A percentile compares a stretch with the other conserved stretches of the same genome.
These are phyloP conservation scores for Blennius ocellaris DNA, from an alignment of 2,113 vertebrate species.

Conservation along the genomic window DNA sequence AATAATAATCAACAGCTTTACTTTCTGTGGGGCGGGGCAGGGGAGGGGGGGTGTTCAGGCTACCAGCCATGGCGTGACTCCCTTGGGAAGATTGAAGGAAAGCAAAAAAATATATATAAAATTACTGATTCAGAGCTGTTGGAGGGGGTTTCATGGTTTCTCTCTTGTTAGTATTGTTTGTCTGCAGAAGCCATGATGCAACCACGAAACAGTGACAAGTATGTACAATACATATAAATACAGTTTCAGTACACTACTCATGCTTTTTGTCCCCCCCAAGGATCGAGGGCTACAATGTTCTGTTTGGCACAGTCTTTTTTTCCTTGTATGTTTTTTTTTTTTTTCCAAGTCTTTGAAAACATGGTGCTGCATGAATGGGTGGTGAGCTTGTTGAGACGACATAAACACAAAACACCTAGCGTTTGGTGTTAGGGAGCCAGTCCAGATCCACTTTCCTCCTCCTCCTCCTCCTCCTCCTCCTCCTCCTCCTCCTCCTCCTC, in stretches of 20 bases:
- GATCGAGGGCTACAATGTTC: conserved; percentile 61
- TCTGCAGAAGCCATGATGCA: conserved; percentile 72
- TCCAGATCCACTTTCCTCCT: conserved; percentile 71
- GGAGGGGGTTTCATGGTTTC: conserved; percentile 7
- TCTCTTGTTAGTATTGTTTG: conserved; percentile 65
- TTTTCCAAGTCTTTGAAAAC: conserved; percentile 83
- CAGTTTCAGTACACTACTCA: conserved; percentile 84
- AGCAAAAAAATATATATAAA: conserved; percentile 49
- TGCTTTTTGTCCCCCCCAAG: conserved; percentile 81
- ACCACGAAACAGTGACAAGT: conserved; percentile 84
- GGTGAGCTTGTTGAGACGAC: conserved; percentile 74
- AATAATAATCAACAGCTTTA: conserved; percentile 68
- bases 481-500: conserved; percentile 38
- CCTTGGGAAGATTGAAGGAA: conserved; percentile 89
- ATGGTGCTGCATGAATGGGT: conserved; percentile 66
- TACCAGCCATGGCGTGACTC: conserved; percentile 99
- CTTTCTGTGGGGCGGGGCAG: conserved; percentile 65
- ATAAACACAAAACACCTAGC: conserved; percentile 73
- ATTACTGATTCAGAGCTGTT: conserved; percentile 73
- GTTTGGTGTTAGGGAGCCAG: conserved; percentile 75
- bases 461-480: conserved; percentile 50
- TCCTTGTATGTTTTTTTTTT: conserved; percentile 47
- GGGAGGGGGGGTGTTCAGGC: conserved; percentile 85
- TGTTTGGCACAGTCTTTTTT: conserved; percentile 57
- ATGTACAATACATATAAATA: conserved; percentile 79